Base-by-base conservation (phyloP, 1,140 invertebrate genomes). In the Agraylea sexmaculata region DNA sequence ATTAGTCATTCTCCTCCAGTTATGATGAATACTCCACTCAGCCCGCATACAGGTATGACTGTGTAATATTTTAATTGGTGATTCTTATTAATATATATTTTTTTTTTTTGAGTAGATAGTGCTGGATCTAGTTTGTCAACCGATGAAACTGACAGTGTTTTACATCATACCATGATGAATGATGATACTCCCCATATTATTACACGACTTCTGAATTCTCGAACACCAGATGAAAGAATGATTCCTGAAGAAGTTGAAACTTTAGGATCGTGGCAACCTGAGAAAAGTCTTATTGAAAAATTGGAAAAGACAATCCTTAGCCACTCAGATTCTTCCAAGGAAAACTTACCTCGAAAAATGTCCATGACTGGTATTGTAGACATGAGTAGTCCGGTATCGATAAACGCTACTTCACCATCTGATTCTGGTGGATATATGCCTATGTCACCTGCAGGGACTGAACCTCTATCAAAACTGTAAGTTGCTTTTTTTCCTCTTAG, bases 41-140 rank as follows among this genome's bases (percentile, higher is more conserved):
- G 73, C 53, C 74, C 71, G 12, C 65, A 58, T 15, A 64, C 62
- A 27, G 47, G 44, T 46, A 37, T 43, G 16, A 19, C n/a, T 43
- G 25, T 11, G 19, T n/a, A 15, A 34, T 40, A 12, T 25, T 25
- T 25, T 25, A 7, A 25, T 6, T 25, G 23, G 23, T 8, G 7
- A 27, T 27, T 7, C 23, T n/a, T 10, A 15, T 7, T 12, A 12
- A 37, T 23, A 17, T 12, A n/a, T 22, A 23, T 27, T 17, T n/a
- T 39, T 13, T 5, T 13, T 23, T 12, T 13, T 49, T 78, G 77
- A 1, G 45, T 43, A 20, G 80, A 82, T 49, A 80, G 77, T 4
- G 75, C 77, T 16, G 77, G 78, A 13, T 79, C 77, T 0, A 80
- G 78, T 4, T 58, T 78, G 3, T 81, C 78, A 20, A 71, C 80